These are phyloP conservation scores for Horisme vitalbata DNA, from an alignment of 2,888 invertebrate species.

Conservation along the genomic window DNA sequence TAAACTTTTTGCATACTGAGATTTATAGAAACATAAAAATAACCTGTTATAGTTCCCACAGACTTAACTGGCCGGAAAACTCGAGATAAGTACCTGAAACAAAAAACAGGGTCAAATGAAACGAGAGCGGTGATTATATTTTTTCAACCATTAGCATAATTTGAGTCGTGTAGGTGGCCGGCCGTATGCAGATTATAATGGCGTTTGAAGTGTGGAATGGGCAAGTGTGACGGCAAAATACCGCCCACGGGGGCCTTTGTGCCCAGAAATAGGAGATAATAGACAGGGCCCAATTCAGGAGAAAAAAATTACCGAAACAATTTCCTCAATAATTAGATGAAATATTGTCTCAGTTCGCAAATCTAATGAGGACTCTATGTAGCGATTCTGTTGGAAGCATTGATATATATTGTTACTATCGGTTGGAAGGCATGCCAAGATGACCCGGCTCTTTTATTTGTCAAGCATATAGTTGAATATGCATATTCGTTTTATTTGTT, in stretches of 20 bases:
- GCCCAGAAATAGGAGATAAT: conserved; percentile 67
- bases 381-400: too few species aligned
- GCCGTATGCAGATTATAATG: conserved; percentile 55
- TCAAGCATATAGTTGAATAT: too few species aligned
- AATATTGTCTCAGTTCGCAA: too few species aligned
- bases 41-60: background rate
- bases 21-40: too few species aligned
- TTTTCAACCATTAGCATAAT: conserved; percentile 60
- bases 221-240: conserved; percentile 50
- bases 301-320: too few species aligned
- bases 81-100: conserved; percentile 61
- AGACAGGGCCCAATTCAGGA: conserved; percentile 41
- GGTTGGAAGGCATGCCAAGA: too few species aligned
- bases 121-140: conserved; percentile 53
- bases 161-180: conserved; percentile 50
- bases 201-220: conserved; percentile 60
- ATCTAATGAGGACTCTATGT: too few species aligned
- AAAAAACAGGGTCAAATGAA: conserved; percentile 57
- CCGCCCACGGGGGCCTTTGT: conserved; percentile 52
- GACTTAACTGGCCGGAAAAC: conserved; percentile 29
- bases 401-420: too few species aligned
- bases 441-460: too few species aligned
- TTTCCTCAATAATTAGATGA: too few species aligned
- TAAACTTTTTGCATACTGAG: too few species aligned
- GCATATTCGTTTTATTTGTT: too few species aligned